Base-by-base conservation (phyloP, 64 coral and sea anemone species). In the Stichodactyla mertensii region DNA sequence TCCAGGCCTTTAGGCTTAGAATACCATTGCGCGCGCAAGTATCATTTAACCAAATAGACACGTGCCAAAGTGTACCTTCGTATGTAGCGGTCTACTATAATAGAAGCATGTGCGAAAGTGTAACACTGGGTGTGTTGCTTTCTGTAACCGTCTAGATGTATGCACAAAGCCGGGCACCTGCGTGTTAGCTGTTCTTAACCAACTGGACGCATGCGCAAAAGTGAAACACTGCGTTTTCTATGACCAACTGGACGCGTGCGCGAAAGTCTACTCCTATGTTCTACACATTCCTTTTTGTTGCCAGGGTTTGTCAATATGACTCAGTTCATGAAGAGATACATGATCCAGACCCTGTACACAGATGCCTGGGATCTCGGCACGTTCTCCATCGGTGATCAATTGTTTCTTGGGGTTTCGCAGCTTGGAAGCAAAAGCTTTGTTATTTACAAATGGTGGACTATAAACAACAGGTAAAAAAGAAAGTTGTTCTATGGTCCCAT, bases 291-390 rank as follows among this genome's bases (percentile, higher is more conserved):
- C 6, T 66, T 77, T 64, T 80, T 71, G 19, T 66, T 91, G 55
- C 51, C 61, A 98, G 92, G 28, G 51, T 88, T 91, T n/a, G 84
- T 87, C 4, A 94, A 91, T 79, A 89, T 92, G 95, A 94, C 92
- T 19, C 87, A 89, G 85, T 98, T 98, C 86, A 94, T 91, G 84
- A 98, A 94, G 87, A 91, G 90, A 59, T 94, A 91, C 70, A 98
- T 98, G 95, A 94, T 98, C 60, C 95, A 98, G 77, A 94, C 95
- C 1, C 51, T 98, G 24, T 94, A 94, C 69, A 98, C 93, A 23
- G 95, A 98, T 66, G 95, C 95, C 4, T 98, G 95, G 95, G 95
- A 98, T 71, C 84, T 98, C 0, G 92, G 80, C 10, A 87, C 89
- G 18, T 98, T 98, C 61, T 88, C 89, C 55, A 94, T 89, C 36